Evolutionary conservation across 1,140 invertebrate species (phyloP), one percentile per base, ranked within the genome.

Genomic region (Drosophila sechellia): DNA sequence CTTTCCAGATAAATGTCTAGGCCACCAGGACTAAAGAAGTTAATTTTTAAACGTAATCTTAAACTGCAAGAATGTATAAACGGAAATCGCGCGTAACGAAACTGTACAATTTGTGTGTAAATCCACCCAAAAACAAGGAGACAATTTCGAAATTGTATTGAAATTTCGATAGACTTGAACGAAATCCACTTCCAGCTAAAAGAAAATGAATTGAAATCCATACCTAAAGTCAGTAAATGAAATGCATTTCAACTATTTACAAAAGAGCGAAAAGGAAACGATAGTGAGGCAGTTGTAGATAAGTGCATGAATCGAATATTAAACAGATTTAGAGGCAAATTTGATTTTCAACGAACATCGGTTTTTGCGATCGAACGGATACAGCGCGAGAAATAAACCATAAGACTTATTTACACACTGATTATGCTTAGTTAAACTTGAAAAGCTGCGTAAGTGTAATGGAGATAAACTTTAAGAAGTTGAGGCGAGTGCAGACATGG

Each of bases 1-100:
- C 95, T 39, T 95, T 95, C 90, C 95, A 95, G 91, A 95, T 95
- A 72, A 95, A 95, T 91, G 95, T 95, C 45, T 95, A 93, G 93
- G 42, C n/a, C 48, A 27, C 50, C 42, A 10, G 22, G 34, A 31
- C 31, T 6, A 48, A 15, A 22, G 31, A 34, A 55, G 40, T 49
- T 71, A 69, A 57, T 71, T 71, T 71, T 71, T 70, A 71, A 70
- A 71, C 17, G 12, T 70, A 70, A 70, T 69, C 49, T 69, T 56
- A 56, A 69, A 42, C 20, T 53, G 3, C 1, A 31, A 31, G 49
- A 63, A 49, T 79, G 77, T 78, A 48, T 57, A 75, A 75, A 54
- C 35, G 46, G 50, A 46, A 22, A 22, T 48, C n/a, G 37, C 39
- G 42, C 15, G 27, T 61, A 60, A 70, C 56, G 54, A 57, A 58